Base-by-base conservation (phyloP, 2,888 invertebrate species). In the Xestobium rufovillosum region DNA sequence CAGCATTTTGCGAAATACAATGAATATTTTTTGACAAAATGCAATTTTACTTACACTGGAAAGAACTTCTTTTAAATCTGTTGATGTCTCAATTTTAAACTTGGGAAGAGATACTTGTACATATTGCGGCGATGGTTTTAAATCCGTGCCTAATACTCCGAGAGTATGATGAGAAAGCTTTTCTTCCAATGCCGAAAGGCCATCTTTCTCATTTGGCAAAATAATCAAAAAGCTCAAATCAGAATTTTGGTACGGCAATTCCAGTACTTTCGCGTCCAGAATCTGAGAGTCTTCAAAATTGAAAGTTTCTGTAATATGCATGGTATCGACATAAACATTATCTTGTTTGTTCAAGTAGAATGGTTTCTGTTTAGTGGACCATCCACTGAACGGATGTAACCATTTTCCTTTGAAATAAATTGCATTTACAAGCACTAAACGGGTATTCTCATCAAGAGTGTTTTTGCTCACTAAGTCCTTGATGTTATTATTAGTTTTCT, bases 1-100 rank as follows among this genome's bases (percentile, higher is more conserved):
- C n/a, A n/a, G n/a, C n/a, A n/a, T n/a, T n/a, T n/a, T n/a, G n/a
- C n/a, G n/a, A n/a, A n/a, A n/a, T n/a, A n/a, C n/a, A n/a, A n/a
- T n/a, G 55, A 85, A 88, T 15, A 73, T 66, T 28, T 75, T 70
- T 4, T 14, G 2, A 12, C 19, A 25, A 28, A 9, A 34, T 14
- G 67, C 55, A 0, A 83, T n/a, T 8, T 35, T 28, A 52, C 55
- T 63, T 66, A 88, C 87, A 69, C 80, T 71, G n/a, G 67, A 59
- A 30, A 89, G 61, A n/a, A 76, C 53, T 0, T 68, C 63, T 8
- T 69, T 69, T 26, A 89, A 66, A 43, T 83, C 69, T n/a, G 83
- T 72, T 41, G 75, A 74, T 6, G 75, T 76, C 62, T 89, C 87
- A 31, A 88, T 75, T 61, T 80, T 83, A 61, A 90, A 90, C 61